Percentiles rank a stretch among this genome's conserved stretches.
phyloP scores from a whole-genome alignment of 1,140 invertebrate genomes.

The Homarus americanus region DNA sequence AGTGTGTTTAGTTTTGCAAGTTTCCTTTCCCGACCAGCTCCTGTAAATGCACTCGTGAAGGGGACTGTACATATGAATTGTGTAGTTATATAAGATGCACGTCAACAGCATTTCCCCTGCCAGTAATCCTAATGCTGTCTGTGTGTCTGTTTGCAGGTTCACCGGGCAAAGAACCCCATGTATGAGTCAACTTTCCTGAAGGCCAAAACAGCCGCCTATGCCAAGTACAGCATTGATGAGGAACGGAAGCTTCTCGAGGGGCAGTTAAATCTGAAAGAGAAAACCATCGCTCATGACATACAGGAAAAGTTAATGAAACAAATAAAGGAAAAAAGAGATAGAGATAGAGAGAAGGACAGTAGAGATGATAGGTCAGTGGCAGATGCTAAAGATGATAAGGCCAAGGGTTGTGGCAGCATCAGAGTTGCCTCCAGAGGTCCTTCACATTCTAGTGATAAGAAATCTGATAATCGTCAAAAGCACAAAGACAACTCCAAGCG shows the following conservation, averaged over 20 bases:
- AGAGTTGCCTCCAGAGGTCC: constrained; percentile 33
- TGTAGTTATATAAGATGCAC: too few relatives aligned
- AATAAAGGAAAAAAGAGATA: constrained; percentile 21
- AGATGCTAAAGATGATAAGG: not conserved
- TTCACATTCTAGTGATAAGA: not conserved
- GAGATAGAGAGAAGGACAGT: constrained; percentile 12
- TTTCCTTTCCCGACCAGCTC: too few relatives aligned
- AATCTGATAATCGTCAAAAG: not conserved
- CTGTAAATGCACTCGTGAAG: too few relatives aligned
- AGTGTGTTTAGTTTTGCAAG: too few relatives aligned
- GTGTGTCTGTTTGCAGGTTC: constrained; percentile 19
- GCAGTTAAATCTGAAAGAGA: constrained; percentile 27
- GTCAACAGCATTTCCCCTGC: too few relatives aligned
- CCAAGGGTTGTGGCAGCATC: constrained; percentile 20
- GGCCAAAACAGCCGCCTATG: constrained; percentile 46
- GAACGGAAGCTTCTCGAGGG: constrained; percentile 17
- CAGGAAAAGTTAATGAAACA: constrained; percentile 27
- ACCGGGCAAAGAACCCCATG: constrained; percentile 45
- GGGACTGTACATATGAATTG: too few relatives aligned
- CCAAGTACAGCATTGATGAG: constrained; percentile 38
- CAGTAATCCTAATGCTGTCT: too few relatives aligned
- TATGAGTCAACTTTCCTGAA: constrained; percentile 39
- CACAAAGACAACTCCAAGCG: not conserved
- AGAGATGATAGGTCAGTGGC: not conserved
- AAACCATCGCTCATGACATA: not conserved